A percentile compares a stretch with the other conserved stretches of the same genome.
These are phyloP conservation scores for Drosophila varians DNA, from an alignment of 1,140 invertebrate genomes.

Conservation along the genomic window DNA sequence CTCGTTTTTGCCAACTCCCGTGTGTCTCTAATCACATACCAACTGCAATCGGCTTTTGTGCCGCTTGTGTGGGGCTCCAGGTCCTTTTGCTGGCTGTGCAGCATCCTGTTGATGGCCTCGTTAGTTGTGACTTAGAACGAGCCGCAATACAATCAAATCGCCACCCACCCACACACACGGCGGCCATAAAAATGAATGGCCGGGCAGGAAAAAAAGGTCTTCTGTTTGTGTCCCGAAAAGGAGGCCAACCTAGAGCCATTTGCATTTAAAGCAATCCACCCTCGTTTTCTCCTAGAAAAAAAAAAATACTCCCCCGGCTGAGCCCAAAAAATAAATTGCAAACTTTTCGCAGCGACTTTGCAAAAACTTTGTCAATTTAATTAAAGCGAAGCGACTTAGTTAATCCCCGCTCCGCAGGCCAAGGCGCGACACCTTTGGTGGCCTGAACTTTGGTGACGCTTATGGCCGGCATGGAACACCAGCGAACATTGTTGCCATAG, in stretches of 20 bases:
- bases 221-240: constrained; percentile 31
- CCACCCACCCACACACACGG: constrained; percentile 25
- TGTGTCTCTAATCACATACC: constrained; percentile 65
- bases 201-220: constrained; percentile 11
- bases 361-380: constrained; percentile 70
- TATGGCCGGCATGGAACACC: constrained; percentile 16
- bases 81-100: constrained; percentile 35
- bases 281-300: background rate
- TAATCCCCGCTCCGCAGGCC: constrained; percentile 11
- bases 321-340: constrained; percentile 39
- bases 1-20: constrained; percentile 1
- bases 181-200: constrained; percentile 71
- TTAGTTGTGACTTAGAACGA: constrained; percentile 72
- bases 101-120: constrained; percentile 80
- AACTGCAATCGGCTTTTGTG: constrained; percentile 76
- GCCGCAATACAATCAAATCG: constrained; percentile 67
- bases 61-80: constrained; percentile 15
- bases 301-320: constrained; percentile 1
- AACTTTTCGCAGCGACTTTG: constrained; percentile 38
- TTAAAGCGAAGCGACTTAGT: constrained; percentile 51
- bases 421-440: constrained; percentile 21
- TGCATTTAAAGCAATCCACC: constrained; percentile 62
- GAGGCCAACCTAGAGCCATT: constrained; percentile 62
- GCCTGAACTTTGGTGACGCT: constrained; percentile 40
- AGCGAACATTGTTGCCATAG: constrained; percentile 30